These are phyloP conservation scores for Drosophila dunni DNA, from an alignment of 1,140 invertebrate species.

Conservation along the genomic window DNA sequence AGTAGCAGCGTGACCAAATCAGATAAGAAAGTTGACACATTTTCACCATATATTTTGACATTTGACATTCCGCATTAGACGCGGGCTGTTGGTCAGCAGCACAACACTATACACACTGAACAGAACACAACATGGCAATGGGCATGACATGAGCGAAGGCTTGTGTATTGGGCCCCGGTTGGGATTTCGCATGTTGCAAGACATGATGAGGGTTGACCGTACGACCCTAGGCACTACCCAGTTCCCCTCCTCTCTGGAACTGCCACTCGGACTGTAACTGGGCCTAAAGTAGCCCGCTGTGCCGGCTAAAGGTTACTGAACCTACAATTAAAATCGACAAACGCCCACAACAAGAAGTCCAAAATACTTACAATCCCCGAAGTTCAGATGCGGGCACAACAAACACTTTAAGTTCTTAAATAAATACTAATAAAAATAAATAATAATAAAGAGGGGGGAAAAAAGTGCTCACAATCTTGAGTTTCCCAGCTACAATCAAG, in stretches of 20 bases:
- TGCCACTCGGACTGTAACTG: slow-evolving; percentile 9
- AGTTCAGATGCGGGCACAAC: slow-evolving; percentile 51
- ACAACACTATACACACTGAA: slow-evolving; percentile 4
- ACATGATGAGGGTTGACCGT: slow-evolving; percentile 71
- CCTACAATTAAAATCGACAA: slow-evolving; percentile 70
- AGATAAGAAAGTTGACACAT: slow-evolving; percentile 85
- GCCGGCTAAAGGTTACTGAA: slow-evolving; percentile 73
- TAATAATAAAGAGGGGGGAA: too few species aligned
- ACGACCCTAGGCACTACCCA: slow-evolving; percentile 33
- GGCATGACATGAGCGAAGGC: slow-evolving; percentile 57
- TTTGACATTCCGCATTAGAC: slow-evolving; percentile 84
- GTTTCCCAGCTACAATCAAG: background rate
- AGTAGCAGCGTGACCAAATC: slow-evolving; percentile 85
- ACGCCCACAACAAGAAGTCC: slow-evolving; percentile 36
- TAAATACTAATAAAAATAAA: too few species aligned
- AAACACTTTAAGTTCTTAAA: background rate
- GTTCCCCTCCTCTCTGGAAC: slow-evolving; percentile 5
- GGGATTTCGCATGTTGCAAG: slow-evolving; percentile 78
- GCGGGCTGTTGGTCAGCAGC: slow-evolving; percentile 77
- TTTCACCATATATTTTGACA: slow-evolving; percentile 85
- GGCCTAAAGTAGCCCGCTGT: slow-evolving; percentile 40
- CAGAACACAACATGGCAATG: slow-evolving; percentile 19
- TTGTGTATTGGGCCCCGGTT: slow-evolving; percentile 39
- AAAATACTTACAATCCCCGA: background rate
- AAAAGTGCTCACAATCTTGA: background rate